Base-by-base conservation (phyloP, 2,888 invertebrate genomes). In the Dynastes maya region DNA sequence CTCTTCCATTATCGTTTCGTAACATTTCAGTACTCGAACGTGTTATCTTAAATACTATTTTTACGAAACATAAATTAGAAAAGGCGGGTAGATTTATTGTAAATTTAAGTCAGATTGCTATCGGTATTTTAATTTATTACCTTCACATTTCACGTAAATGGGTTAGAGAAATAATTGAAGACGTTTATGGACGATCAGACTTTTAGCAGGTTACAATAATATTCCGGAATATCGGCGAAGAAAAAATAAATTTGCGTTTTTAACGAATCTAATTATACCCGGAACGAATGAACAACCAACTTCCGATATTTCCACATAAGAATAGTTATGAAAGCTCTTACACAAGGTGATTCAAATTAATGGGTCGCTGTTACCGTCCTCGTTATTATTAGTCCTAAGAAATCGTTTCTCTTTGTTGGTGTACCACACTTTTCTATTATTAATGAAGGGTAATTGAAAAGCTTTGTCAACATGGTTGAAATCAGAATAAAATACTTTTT, bases 1-100 rank as follows among this genome's bases (percentile, higher is more conserved):
- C 13, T 27, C 9, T 61, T 61, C 55, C 22, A 61, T 29, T 29
- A 61, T 13, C 63, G 8, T 32, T 63, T 63, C 29, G 13, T 63
- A 45, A 63, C 22, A 29, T 61, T 40, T 61, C 61, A 45, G 13
- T 45, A 74, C 61, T 74, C 37, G 40, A 74, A 74, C 61, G 16
- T 45, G 45, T 49, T 13, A 45, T 63, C 61, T 61, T 49, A 74
- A 71, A 74, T 74, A 74, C 63, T 74, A 74, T 61, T 74, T 40
- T 74, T 45, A 74, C 3, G 27, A 22, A 45, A 13, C 45, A n/a
- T 45, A 61, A 61, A 55, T 27, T 40, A 5, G 61, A 74, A 74
- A 74, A 16, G n/a, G 11, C 11, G 3, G 45, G 40, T 22, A 27
- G 61, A 74, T 74, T 74, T 61, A 74, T 49, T 40, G 27, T 74